A percentile compares a stretch with the other conserved stretches of the same genome.
These are phyloP conservation scores for Phenganax marumi DNA, from an alignment of 92 coral and sea anemone species.

Conservation along the genomic window DNA sequence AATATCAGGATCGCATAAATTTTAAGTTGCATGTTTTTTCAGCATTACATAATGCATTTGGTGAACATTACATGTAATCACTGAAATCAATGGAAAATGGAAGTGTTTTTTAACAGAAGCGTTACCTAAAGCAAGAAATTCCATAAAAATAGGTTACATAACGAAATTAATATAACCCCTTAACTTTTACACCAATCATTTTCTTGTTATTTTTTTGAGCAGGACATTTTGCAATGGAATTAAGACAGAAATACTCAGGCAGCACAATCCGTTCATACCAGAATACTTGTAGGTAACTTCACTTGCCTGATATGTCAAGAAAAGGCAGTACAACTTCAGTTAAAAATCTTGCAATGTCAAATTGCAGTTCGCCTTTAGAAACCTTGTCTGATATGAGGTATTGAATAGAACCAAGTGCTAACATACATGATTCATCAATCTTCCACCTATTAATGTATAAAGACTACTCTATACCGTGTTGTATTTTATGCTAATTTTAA, in stretches of 20 bases:
- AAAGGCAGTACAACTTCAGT: constrained; percentile 82
- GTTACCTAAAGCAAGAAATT: no score
- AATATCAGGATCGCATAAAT: no score
- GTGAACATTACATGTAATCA: no score
- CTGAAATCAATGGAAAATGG: no score
- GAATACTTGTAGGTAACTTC: neutral
- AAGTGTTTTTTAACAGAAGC: no score
- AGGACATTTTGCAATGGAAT: no score
- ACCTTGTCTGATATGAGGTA: constrained; percentile 84
- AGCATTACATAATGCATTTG: no score
- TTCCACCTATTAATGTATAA: constrained; percentile 75
- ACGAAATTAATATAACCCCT: no score
- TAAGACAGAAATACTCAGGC: neutral
- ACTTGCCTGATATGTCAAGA: constrained; percentile 78
- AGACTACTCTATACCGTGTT: neutral
- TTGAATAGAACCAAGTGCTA: constrained; percentile 95
- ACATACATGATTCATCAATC: constrained; percentile 90
- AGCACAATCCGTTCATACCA: neutral
- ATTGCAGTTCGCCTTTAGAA: constrained; percentile 62
- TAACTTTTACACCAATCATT: no score
- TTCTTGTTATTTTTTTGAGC: no score
- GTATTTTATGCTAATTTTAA: neutral
- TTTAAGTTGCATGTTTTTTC: no score
- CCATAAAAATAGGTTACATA: no score
- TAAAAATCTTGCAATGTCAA: constrained; percentile 77